phyloP scores from a whole-genome alignment of 2,888 invertebrate genomes.

The Melinopterus prodromus region DNA sequence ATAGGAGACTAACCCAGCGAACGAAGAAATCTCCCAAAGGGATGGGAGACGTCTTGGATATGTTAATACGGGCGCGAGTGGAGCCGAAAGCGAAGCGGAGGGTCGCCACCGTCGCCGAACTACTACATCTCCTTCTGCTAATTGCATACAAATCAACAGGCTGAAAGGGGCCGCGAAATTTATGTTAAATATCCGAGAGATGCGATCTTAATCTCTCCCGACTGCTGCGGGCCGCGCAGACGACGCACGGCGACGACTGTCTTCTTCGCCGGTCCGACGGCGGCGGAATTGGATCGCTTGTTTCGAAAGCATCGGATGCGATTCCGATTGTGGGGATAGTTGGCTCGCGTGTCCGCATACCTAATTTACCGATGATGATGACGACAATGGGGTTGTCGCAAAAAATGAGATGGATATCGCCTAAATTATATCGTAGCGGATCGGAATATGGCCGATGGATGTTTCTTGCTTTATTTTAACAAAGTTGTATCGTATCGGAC shows the following conservation, averaged over 20 bases:
- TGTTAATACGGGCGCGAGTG: constrained; percentile 19
- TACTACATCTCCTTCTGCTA: constrained; percentile 53
- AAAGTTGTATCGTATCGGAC: not conserved
- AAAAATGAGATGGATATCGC: not conserved
- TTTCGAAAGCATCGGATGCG: constrained; percentile 14
- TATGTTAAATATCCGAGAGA: constrained; percentile 49
- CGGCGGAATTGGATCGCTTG: constrained; percentile 37
- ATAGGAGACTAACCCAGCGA: not conserved
- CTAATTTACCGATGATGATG: constrained; percentile 14
- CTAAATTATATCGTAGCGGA: not conserved
- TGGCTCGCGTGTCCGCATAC: constrained; percentile 23
- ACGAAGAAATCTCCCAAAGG: not conserved
- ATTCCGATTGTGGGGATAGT: not conserved
- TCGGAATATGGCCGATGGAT: not conserved
- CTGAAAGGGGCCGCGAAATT: constrained; percentile 54
- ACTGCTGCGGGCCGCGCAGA: constrained; percentile 42
- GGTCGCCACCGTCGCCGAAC: not conserved
- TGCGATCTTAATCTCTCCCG: constrained; percentile 51
- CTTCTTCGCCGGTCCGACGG: constrained; percentile 38
- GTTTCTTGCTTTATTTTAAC: not conserved
- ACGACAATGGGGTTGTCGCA: not conserved
- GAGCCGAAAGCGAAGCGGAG: constrained; percentile 15
- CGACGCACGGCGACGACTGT: not conserved
- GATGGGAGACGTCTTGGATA: constrained; percentile 16
- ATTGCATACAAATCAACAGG: constrained; percentile 54